Conservation (phyloP, 1,140 invertebrate species). For the Formica exsecta region DNA sequence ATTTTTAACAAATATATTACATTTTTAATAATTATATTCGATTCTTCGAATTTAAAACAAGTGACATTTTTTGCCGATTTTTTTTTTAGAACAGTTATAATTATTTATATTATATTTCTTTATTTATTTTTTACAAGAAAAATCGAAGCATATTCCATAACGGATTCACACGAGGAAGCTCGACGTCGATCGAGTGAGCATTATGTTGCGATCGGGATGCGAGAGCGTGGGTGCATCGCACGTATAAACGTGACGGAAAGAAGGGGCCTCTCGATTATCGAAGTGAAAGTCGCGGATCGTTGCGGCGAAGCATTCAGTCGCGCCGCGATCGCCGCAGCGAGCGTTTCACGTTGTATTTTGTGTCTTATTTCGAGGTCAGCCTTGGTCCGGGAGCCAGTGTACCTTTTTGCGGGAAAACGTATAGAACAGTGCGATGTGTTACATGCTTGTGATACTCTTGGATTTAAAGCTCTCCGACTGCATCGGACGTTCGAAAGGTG, state of each 20-base stretch:
- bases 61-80: neutral
- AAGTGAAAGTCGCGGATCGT: slow-evolving; percentile 73
- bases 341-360: neutral
- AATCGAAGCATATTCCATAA: neutral
- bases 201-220: slow-evolving; percentile 61
- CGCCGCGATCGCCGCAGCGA: slow-evolving; percentile 17
- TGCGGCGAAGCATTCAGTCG: slow-evolving; percentile 55
- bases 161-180: slow-evolving; percentile 1
- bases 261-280: slow-evolving; percentile 57
- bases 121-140: neutral
- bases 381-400: neutral
- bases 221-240: slow-evolving; percentile 66
- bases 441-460: slow-evolving; percentile 33
- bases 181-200: neutral
- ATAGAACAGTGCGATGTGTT: slow-evolving; percentile 12
- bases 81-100: neutral
- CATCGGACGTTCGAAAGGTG: slow-evolving; percentile 21
- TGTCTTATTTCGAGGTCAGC: neutral
- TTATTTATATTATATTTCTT: neutral
- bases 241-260: slow-evolving; percentile 60
- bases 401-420: slow-evolving; percentile 1
- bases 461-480: slow-evolving; percentile 1
- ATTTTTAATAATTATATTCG: neutral
- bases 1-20: neutral
- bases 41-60: too few relatives aligned